Evolutionary conservation across 1,140 invertebrate genomes (phyloP), one percentile per base, ranked within the genome.

Genomic region (Drosophila athabasca): DNA sequence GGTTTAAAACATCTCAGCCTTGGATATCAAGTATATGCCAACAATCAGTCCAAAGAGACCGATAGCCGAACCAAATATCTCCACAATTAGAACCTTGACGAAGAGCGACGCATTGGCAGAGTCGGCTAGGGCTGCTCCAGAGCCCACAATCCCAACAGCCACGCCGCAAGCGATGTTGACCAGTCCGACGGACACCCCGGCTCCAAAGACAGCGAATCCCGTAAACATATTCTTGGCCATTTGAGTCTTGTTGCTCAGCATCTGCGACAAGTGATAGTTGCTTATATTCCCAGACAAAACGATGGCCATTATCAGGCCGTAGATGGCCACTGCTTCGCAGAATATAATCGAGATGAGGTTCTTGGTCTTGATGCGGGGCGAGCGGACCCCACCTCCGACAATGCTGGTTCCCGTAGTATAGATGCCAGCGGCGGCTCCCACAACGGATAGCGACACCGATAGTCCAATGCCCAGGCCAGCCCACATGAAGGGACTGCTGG

Each of bases 331-430:
- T 75, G 98, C 98, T 93, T 99, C 98, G 92, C 98, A 99, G 93
- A 99, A 99, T 92, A 99, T 99, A 82, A 99, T 98, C 44, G 98
- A 99, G 77, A 99, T 99, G 65, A 99, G 95, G 93, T 99, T 99
- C 93, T 99, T 99, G 22, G 99, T 99, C 92, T 99, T 98, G 91
- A 99, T 99, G 70, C 99, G 94, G 0, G 99, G 99, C 8, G 98
- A 97, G 93, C 99, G 99, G 0, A 99, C 98, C 89, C 99, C 99
- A 61, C 96, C 99, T 45, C 99, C 99, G n/a, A 99, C 93, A 90
- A 99, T 99, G 83, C 97, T 98, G 7, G 96, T 94, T 49, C 99
- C 99, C 15, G 98, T 99, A 43, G 97, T 98, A 92, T 98, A 97
- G 77, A 99, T 99, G 29, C 99, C 99, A 95, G 97, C 94, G 52